Conservation (phyloP, 1,140 invertebrate genomes). For the Drosophila nebulosa region DNA sequence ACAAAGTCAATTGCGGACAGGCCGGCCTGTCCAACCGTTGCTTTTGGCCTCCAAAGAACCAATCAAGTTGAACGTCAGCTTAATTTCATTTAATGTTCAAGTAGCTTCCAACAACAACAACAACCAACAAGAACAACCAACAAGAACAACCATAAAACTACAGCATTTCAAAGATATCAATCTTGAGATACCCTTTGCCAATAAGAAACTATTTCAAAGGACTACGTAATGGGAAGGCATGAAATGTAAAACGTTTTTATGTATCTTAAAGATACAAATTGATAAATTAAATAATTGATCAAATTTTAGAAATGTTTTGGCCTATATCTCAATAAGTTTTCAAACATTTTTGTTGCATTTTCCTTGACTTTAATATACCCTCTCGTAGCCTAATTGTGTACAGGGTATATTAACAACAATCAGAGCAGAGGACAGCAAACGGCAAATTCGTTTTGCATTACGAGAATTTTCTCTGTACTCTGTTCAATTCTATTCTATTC, state of each 20-base stretch:
- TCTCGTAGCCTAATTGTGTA: not conserved
- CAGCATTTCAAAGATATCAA: not conserved
- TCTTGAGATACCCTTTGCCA: not conserved
- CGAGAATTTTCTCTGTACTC: conserved; percentile 38
- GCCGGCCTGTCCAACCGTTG: conserved; percentile 18
- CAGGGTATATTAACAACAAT: conserved; percentile 15
- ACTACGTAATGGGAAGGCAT: too few species aligned
- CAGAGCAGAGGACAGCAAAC: conserved; percentile 17
- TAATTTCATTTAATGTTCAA: conserved; percentile 73
- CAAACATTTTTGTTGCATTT: not conserved
- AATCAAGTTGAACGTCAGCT: conserved; percentile 72
- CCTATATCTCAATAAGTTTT: too few species aligned
- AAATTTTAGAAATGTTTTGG: too few species aligned
- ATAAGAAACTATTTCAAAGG: not conserved
- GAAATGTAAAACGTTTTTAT: too few species aligned
- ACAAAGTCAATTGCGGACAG: conserved; percentile 63
- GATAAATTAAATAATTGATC: too few species aligned
- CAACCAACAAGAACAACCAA: conserved; percentile 8
- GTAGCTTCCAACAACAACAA: conserved; percentile 41
- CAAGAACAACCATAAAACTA: not conserved
- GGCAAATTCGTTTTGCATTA: conserved; percentile 66
- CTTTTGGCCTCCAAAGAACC: conserved; percentile 62
- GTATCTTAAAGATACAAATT: too few species aligned
- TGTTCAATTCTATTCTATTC: conserved; percentile 26
- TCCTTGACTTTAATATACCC: not conserved